phyloP scores from a whole-genome alignment of 1,140 invertebrate species.

The Ceratina japonica region DNA sequence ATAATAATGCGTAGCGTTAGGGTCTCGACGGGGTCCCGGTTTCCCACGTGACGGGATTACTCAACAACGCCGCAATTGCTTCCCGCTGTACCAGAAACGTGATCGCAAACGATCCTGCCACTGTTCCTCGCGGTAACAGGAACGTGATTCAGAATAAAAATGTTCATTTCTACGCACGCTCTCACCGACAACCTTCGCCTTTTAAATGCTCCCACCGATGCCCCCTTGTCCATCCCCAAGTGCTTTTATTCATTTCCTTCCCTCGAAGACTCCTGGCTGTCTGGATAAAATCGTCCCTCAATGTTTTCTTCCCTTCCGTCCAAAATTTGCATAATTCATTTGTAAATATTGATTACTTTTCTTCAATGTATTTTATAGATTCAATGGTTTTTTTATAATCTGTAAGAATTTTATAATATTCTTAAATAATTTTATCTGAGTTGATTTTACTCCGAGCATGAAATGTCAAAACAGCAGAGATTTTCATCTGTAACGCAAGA shows the following conservation, averaged over 20 bases:
- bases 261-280: too few species aligned
- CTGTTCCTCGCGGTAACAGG: constrained; percentile 17
- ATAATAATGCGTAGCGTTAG: neutral
- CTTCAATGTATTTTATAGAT: too few species aligned
- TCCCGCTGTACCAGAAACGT: constrained; percentile 1
- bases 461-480: too few species aligned
- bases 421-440: too few species aligned
- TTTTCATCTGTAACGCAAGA: too few species aligned
- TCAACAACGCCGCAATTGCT: constrained; percentile 12
- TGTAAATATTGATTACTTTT: too few species aligned
- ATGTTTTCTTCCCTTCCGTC: too few species aligned
- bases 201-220: neutral
- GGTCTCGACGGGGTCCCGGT: neutral
- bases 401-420: too few species aligned
- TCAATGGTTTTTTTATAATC: too few species aligned
- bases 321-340: too few species aligned
- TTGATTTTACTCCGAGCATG: too few species aligned
- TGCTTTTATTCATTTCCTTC: neutral
- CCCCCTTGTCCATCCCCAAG: neutral
- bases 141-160: constrained; percentile 29
- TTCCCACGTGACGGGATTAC: constrained; percentile 17
- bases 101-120: constrained; percentile 21
- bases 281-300: too few species aligned
- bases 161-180: constrained; percentile 3
- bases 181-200: neutral